These are phyloP conservation scores for Bambusicola thoracicus DNA, from an alignment of 2,113 vertebrate genomes.

Conservation along the genomic window DNA sequence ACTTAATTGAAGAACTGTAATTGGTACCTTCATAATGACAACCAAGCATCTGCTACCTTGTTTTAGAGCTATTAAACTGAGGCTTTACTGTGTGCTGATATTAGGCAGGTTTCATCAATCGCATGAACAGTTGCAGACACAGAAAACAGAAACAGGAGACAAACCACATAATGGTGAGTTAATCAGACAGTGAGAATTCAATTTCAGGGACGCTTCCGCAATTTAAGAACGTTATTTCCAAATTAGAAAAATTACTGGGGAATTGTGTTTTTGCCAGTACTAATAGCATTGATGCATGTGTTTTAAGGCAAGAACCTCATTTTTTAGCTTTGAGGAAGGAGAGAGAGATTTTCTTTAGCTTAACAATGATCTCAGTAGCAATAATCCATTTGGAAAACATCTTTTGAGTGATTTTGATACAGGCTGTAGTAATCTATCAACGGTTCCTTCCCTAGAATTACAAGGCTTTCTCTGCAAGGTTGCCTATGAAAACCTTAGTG, in stretches of 20 bases:
- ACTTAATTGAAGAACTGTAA: background rate
- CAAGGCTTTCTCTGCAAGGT: background rate
- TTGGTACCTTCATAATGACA: background rate
- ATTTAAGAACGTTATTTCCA: background rate
- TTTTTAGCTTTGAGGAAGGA: background rate
- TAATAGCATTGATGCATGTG: background rate
- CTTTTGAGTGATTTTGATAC: background rate
- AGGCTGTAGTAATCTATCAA: fast-evolving
- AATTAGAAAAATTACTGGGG: background rate
- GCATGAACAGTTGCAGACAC: background rate
- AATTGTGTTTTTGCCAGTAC: background rate
- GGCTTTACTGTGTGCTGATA: background rate
- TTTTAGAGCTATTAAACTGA: background rate
- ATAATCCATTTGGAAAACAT: background rate
- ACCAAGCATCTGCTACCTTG: background rate
- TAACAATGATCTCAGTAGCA: background rate
- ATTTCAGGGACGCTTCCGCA: background rate
- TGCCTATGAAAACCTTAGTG: background rate
- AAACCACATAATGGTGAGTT: background rate
- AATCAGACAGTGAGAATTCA: background rate
- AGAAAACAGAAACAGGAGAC: background rate
- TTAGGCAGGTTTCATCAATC: background rate
- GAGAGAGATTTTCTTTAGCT: background rate
- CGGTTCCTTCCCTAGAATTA: background rate
- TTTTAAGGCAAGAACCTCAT: background rate